These are phyloP conservation scores for Pteruthius melanotis DNA, from an alignment of 2,113 vertebrate species.

Conservation along the genomic window DNA sequence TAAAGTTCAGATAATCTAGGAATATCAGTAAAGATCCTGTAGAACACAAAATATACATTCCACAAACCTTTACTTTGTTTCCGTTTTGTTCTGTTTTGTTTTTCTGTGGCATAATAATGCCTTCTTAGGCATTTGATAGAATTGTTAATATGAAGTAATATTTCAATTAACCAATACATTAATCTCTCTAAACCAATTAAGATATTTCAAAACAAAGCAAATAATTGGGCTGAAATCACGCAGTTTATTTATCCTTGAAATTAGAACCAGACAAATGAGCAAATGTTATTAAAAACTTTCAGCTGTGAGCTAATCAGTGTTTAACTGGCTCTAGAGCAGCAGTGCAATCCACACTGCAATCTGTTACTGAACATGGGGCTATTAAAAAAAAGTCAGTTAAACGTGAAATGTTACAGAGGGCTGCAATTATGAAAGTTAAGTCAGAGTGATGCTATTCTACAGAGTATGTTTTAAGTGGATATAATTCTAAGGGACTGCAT, in stretches of 20 bases:
- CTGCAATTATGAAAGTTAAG: not conserved
- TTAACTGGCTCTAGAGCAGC: not conserved
- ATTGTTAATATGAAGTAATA: not conserved
- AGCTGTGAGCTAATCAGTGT: not conserved
- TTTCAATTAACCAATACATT: not conserved
- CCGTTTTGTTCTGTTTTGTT: not conserved
- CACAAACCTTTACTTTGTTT: not conserved
- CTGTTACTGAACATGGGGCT: not conserved
- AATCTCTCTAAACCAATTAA: not conserved
- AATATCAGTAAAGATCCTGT: not conserved
- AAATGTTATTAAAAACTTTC: not conserved
- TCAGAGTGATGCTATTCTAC: not conserved
- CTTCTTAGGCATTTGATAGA: not conserved
- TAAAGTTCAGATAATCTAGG: not conserved
- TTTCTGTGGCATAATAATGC: not conserved
- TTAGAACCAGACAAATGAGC: not conserved
- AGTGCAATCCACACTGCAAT: not conserved
- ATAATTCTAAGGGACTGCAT: not conserved
- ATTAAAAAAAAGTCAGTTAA: not conserved
- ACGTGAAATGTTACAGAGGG: not conserved
- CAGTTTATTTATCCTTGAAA: conserved; percentile 2
- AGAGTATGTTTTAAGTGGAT: not conserved
- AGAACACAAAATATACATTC: not conserved
- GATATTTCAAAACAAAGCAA: not conserved
- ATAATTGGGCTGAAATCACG: not conserved